Conservation (phyloP, 2,797 vertebrate species). For the Moxostoma hubbsi region DNA sequence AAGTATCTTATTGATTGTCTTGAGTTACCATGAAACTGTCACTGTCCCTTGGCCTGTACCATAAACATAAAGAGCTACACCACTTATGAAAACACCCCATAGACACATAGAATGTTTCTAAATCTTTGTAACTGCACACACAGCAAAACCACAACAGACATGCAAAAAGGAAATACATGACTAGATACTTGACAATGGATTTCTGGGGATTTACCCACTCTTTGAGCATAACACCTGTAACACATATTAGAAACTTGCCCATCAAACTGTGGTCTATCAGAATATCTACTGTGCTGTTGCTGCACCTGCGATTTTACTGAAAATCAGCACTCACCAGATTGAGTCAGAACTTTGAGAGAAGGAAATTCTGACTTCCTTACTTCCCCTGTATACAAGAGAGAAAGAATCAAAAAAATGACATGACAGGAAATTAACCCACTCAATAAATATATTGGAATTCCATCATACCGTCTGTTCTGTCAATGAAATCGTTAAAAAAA, state of each 20-base stretch:
- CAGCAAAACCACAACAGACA: conserved; percentile 1
- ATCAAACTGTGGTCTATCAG: not conserved
- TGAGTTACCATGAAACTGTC: too few species aligned
- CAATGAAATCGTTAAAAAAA: not conserved
- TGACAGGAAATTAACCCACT: not conserved
- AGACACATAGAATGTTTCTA: not conserved
- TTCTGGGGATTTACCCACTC: not conserved
- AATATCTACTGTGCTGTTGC: not conserved
- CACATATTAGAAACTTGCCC: not conserved
- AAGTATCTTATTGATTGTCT: too few species aligned
- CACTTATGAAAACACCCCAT: not conserved
- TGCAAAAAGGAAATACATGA: not conserved
- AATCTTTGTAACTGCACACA: not conserved
- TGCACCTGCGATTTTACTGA: not conserved
- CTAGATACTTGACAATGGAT: not conserved
- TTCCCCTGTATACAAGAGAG: conserved; percentile 62
- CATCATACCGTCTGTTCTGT: not conserved
- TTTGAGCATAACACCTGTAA: not conserved
- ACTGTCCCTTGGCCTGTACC: too few species aligned
- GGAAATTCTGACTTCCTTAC: conserved; percentile 65
- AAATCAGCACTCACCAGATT: conserved; percentile 60
- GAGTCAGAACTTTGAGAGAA: conserved; percentile 60
- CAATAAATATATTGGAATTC: not conserved
- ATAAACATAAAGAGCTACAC: not conserved
- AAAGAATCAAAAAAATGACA: conserved; percentile 10